A percentile compares a stretch with the other conserved stretches of the same genome.
phyloP scores from a whole-genome alignment of 2,113 vertebrate species.

The Garra rufa region DNA sequence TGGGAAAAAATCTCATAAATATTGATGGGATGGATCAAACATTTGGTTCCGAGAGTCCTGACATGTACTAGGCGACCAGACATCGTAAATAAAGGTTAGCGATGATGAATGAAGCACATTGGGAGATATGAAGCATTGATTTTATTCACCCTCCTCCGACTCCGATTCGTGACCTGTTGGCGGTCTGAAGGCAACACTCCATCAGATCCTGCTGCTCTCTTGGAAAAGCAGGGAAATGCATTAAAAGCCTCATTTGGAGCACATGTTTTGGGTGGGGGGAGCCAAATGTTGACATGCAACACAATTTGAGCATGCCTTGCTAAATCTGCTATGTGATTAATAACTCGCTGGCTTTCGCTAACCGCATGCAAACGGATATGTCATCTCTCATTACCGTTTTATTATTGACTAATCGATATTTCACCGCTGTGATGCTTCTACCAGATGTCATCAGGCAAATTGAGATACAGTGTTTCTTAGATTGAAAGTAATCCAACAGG shows the following conservation, averaged over 20 bases:
- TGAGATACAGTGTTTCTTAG: conserved; percentile 21
- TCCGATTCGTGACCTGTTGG: conserved; percentile 56
- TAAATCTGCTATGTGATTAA: conserved; percentile 49
- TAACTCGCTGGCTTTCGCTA: conserved; percentile 36
- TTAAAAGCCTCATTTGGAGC: conserved; percentile 59
- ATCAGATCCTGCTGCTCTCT: conserved; percentile 44
- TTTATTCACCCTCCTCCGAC: conserved; percentile 48
- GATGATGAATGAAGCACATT: conserved; percentile 47
- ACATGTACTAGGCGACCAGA: conserved; percentile 14
- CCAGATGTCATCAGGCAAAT: conserved; percentile 32
- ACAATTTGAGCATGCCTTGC: conserved; percentile 45
- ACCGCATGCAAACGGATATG: conserved; percentile 43
- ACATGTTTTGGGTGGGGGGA: conserved; percentile 50
- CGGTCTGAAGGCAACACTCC: conserved; percentile 52
- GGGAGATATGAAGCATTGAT: conserved; percentile 52
- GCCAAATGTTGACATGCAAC: conserved; percentile 46
- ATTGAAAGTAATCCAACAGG: conserved; percentile 1
- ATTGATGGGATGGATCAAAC: conserved; percentile 10
- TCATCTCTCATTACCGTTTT: conserved; percentile 41
- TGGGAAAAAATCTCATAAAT: conserved; percentile 16
- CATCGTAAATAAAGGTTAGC: conserved; percentile 38
- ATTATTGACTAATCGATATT: conserved; percentile 49
- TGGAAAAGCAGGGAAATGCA: conserved; percentile 57
- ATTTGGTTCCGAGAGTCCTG: background rate
- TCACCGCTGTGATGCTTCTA: conserved; percentile 22